Evolutionary conservation across 1,140 invertebrate species (phyloP).

Genomic region (Tetramorium parvispinum): DNA sequence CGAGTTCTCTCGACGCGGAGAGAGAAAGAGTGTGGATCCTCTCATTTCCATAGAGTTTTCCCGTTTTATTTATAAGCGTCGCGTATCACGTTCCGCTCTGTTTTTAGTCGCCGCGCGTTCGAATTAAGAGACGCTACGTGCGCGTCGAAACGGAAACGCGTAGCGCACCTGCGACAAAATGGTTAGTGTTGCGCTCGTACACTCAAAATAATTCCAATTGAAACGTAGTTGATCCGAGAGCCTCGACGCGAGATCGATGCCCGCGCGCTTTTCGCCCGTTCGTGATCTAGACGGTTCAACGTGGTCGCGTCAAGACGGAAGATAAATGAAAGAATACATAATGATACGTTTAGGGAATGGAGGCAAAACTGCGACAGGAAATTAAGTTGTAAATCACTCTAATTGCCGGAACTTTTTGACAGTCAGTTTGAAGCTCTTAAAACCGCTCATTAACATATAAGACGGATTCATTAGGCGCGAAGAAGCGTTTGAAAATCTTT

Average conservation of each 20-base stretch:
- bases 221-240: not conserved
- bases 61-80: conserved; percentile 9
- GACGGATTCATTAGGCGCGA: conserved; percentile 22
- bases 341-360: not conserved
- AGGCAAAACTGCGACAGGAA: not conserved
- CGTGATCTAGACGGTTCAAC: not conserved
- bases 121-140: conserved; percentile 44
- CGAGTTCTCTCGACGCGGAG: not conserved
- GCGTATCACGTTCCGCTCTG: not conserved
- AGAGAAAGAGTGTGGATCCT: not conserved
- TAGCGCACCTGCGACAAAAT: conserved; percentile 29
- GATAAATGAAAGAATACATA: not conserved
- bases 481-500: conserved; percentile 10
- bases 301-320: not conserved
- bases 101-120: conserved; percentile 1
- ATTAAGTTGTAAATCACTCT: conserved; percentile 31
- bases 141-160: not conserved
- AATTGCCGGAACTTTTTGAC: conserved; percentile 17
- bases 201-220: conserved; percentile 13
- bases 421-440: not conserved
- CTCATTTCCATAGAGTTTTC: not conserved
- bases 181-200: not conserved
- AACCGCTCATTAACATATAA: conserved; percentile 29
- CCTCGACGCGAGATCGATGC: not conserved
- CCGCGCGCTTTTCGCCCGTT: not conserved